Evolutionary conservation across 1,140 invertebrate genomes (phyloP).

Genomic region (Drosophila sproati): DNA sequence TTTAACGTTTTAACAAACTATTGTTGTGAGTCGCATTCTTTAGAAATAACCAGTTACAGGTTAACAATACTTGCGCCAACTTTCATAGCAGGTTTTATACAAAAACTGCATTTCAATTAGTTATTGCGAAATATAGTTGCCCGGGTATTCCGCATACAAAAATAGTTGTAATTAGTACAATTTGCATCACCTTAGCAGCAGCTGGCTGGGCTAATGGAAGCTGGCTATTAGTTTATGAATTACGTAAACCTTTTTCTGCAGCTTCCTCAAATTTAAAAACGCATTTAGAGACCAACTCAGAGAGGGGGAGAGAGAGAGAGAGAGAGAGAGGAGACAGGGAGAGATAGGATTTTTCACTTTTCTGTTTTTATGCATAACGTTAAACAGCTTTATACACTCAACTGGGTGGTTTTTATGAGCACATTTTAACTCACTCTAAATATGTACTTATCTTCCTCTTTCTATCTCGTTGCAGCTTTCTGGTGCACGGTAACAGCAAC

Average conservation of each 20-base stretch:
- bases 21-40: neutral
- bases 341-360: slow-evolving; percentile 33
- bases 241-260: slow-evolving; percentile 34
- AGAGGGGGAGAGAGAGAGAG: slow-evolving; percentile 12
- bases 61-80: slow-evolving; percentile 8
- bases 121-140: slow-evolving; percentile 26
- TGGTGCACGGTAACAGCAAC: slow-evolving; percentile 38
- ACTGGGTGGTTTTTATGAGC: slow-evolving; percentile 32
- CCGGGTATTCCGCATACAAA: slow-evolving; percentile 16
- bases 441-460: slow-evolving; percentile 8
- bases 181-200: slow-evolving; percentile 15
- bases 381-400: slow-evolving; percentile 52
- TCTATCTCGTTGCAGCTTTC: slow-evolving; percentile 47
- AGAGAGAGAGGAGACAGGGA: neutral
- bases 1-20: too few relatives aligned
- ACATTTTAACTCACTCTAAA: slow-evolving; percentile 21
- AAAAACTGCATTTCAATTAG: slow-evolving; percentile 44
- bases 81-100: slow-evolving; percentile 9
- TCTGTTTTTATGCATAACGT: slow-evolving; percentile 34
- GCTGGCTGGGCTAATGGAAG: slow-evolving; percentile 41
- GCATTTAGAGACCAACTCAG: slow-evolving; percentile 27
- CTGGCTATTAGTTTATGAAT: slow-evolving; percentile 45
- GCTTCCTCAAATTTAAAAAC: slow-evolving; percentile 35
- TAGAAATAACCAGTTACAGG: slow-evolving; percentile 4
- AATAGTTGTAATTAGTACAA: slow-evolving; percentile 45